phyloP scores from a whole-genome alignment of 1,140 invertebrate genomes.

The Heliconius congener region DNA sequence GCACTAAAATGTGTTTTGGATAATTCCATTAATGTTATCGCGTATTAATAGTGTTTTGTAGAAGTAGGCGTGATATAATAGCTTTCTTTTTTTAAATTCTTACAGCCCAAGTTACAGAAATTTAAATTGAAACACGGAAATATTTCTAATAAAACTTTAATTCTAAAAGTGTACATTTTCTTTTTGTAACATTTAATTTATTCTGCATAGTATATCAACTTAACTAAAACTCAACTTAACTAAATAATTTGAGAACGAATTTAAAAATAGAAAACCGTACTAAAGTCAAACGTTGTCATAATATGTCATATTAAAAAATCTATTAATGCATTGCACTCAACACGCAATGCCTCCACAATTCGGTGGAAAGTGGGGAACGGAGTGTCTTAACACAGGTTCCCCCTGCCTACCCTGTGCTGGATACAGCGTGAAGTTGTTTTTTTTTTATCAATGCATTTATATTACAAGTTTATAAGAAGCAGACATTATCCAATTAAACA shows the following conservation, averaged over 20 bases:
- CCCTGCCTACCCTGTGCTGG: too few relatives aligned
- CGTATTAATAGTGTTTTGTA: not conserved
- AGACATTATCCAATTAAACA: not conserved
- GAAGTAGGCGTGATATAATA: not conserved
- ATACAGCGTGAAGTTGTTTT: too few relatives aligned
- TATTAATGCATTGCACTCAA: too few relatives aligned
- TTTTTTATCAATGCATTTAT: not conserved
- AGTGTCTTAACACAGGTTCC: too few relatives aligned
- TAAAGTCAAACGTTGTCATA: not conserved
- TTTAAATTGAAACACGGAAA: not conserved
- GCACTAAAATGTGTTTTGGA: conserved; percentile 8
- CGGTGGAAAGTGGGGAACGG: too few relatives aligned
- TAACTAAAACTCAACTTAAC: too few relatives aligned
- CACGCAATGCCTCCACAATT: too few relatives aligned
- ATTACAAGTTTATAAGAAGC: not conserved
- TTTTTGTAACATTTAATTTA: not conserved
- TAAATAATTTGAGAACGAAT: not conserved
- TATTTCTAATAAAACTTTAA: not conserved
- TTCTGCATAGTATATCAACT: not conserved
- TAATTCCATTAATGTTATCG: conserved; percentile 16
- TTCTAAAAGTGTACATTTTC: not conserved
- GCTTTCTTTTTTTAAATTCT: not conserved
- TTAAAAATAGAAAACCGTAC: not conserved
- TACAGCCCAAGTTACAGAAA: not conserved
- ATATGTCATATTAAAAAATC: too few relatives aligned